phyloP scores from a whole-genome alignment of 2,797 vertebrate genomes.

The Limosa lapponica region DNA sequence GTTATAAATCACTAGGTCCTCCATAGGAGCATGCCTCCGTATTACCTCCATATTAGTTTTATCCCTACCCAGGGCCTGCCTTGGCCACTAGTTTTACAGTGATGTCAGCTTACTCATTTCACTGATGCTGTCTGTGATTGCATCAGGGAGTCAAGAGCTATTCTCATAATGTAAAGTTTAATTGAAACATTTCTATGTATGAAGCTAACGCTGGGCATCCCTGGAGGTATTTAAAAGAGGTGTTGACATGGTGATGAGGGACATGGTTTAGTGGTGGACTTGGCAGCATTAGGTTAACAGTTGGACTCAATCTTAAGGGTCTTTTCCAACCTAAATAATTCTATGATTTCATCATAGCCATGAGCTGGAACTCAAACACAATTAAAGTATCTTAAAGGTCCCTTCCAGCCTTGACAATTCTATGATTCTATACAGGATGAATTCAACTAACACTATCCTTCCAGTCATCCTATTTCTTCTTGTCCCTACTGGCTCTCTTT shows the following conservation, averaged over 20 bases:
- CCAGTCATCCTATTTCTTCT: background rate
- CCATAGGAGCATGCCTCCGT: background rate
- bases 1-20: background rate
- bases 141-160: background rate
- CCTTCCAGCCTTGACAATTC: no score
- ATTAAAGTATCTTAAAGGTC: no score
- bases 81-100: background rate
- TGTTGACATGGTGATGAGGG: background rate
- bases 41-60: background rate
- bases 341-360: background rate
- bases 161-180: accelerated
- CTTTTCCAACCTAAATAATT: background rate
- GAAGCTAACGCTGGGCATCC: accelerated
- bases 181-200: accelerated
- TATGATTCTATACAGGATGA: background rate
- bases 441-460: accelerated
- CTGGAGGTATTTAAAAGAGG: background rate
- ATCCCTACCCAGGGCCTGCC: background rate
- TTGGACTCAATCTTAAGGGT: background rate
- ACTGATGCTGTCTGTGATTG: background rate
- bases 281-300: background rate
- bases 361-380: background rate
- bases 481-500: background rate
- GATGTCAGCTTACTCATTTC: background rate
- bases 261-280: background rate